Conservation (phyloP, 1,140 invertebrate species). For the Tyrophagus putrescentiae region DNA sequence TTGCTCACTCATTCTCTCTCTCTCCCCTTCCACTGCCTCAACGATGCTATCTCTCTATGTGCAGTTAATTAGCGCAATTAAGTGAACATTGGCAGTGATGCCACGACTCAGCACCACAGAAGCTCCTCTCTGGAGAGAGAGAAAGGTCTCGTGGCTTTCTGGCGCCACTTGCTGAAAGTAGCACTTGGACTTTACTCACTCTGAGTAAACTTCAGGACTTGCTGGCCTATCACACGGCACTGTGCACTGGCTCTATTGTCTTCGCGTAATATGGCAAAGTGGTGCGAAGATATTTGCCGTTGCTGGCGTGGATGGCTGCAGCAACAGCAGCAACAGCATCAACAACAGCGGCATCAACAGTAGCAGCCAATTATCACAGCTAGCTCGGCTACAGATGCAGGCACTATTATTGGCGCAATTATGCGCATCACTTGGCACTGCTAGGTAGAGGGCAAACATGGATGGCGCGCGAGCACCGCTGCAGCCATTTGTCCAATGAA, state of each 20-base stretch:
- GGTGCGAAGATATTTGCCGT: background rate
- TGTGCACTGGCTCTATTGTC: constrained; percentile 11
- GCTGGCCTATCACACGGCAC: too few relatives aligned
- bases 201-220: too few relatives aligned
- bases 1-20: background rate
- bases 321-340: background rate
- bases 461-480: too few relatives aligned
- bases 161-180: too few relatives aligned
- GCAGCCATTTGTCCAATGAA: too few relatives aligned
- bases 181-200: too few relatives aligned
- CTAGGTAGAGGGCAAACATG: background rate
- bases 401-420: constrained; percentile 13
- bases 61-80: constrained; percentile 10
- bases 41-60: too few relatives aligned
- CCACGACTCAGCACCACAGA: too few relatives aligned
- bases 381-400: background rate
- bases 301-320: background rate
- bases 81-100: too few relatives aligned
- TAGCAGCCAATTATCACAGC: constrained; percentile 8
- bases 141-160: too few relatives aligned
- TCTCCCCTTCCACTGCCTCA: background rate
- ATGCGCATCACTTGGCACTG: background rate
- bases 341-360: too few relatives aligned
- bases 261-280: constrained; percentile 10
- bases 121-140: too few relatives aligned